Conservation (phyloP, 2,113 vertebrate species). For the Gobio gobio region DNA sequence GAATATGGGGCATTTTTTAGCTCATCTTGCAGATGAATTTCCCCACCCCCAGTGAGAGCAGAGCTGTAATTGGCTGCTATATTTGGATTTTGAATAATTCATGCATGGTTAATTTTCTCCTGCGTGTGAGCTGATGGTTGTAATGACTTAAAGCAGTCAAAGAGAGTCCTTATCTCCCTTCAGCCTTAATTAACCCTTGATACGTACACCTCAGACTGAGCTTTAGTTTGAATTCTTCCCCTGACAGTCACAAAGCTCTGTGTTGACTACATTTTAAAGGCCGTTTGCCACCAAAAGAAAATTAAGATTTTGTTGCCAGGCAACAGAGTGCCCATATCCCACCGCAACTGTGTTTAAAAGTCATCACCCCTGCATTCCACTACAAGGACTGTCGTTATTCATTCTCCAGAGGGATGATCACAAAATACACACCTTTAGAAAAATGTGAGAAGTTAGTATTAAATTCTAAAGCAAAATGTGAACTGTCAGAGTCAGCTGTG, state of each 20-base stretch:
- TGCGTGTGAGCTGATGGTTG: constrained; percentile 61
- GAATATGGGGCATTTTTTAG: constrained; percentile 66
- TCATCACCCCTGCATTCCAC: constrained; percentile 1
- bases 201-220: not conserved
- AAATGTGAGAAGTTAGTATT: not conserved
- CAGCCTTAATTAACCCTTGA: constrained; percentile 15
- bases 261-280: constrained; percentile 15
- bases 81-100: constrained; percentile 77
- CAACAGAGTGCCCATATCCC: constrained; percentile 36
- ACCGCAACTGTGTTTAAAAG: constrained; percentile 34
- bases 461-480: not conserved
- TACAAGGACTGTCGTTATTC: not conserved
- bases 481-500: not conserved
- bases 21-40: constrained; percentile 54
- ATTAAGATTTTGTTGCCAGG: constrained; percentile 47
- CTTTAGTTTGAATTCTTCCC: not conserved
- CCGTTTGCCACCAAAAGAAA: constrained; percentile 32
- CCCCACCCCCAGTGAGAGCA: constrained; percentile 10
- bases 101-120: constrained; percentile 71
- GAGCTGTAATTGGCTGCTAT: constrained; percentile 72
- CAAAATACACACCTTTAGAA: not conserved
- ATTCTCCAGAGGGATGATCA: not conserved
- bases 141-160: constrained; percentile 66
- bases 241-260: not conserved
- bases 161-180: constrained; percentile 52